Conservation (phyloP, 2,888 invertebrate genomes). For the Microctonus aethiopoides region DNA sequence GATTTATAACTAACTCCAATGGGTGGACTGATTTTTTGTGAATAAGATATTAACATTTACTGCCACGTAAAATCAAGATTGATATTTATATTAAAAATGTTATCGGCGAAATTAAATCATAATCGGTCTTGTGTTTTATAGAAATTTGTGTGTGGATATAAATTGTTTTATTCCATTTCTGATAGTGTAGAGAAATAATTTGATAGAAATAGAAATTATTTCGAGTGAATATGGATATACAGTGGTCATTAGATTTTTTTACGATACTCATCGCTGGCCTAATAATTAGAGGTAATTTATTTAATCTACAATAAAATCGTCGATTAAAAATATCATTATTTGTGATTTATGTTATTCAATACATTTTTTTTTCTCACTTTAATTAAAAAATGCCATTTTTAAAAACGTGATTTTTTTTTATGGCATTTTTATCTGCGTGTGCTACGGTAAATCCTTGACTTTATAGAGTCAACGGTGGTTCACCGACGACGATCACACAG, state of each 20-base stretch:
- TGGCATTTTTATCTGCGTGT: neutral
- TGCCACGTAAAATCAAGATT: neutral
- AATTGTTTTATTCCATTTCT: too few relatives aligned
- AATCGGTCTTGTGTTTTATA: neutral
- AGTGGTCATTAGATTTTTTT: constrained; percentile 19
- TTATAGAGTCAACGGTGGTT: constrained; percentile 8
- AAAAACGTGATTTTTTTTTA: neutral
- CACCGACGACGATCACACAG: constrained; percentile 19
- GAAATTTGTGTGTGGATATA: neutral
- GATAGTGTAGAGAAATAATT: neutral
- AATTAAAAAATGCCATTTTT: neutral
- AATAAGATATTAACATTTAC: too few relatives aligned
- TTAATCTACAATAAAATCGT: too few relatives aligned
- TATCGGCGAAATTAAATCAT: neutral
- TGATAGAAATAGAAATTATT: neutral
- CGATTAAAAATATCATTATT: neutral
- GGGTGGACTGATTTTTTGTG: too few relatives aligned
- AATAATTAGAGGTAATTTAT: constrained; percentile 27
- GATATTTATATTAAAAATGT: neutral
- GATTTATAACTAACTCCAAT: too few relatives aligned
- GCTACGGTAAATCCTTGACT: neutral
- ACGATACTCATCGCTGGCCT: constrained; percentile 20
- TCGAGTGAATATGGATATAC: constrained; percentile 28
- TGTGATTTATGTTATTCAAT: neutral
- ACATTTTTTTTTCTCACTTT: neutral